These are phyloP conservation scores for Neopipo cinnamomea DNA, from an alignment of 2,113 vertebrate genomes.

Conservation along the genomic window DNA sequence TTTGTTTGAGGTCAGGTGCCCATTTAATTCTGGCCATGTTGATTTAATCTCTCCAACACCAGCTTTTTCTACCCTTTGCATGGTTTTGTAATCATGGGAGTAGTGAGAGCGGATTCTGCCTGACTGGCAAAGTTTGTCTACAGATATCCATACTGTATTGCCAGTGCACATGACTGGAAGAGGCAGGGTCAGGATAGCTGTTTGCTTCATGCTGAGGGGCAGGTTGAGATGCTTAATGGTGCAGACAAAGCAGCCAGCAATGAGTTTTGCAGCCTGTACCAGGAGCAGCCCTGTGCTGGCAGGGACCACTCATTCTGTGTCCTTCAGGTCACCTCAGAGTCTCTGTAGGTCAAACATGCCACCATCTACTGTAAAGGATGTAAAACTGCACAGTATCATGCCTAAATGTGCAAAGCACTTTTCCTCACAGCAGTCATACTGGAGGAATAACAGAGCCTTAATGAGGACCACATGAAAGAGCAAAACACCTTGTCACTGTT, in stretches of 20 bases:
- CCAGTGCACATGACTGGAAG: background rate
- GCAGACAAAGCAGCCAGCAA: background rate
- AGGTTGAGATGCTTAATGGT: background rate
- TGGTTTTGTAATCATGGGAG: background rate
- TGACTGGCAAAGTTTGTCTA: background rate
- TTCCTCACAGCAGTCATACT: background rate
- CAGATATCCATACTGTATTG: background rate
- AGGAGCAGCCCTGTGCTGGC: background rate
- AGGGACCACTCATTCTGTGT: rapidly evolving
- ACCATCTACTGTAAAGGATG: background rate
- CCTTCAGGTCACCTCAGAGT: background rate
- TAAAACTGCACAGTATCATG: background rate
- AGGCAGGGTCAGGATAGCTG: rapidly evolving
- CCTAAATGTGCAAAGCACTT: background rate
- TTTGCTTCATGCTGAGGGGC: background rate
- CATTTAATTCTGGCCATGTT: background rate
- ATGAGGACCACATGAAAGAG: background rate
- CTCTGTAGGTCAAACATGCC: background rate
- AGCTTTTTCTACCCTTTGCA: background rate
- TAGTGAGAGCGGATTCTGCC: background rate
- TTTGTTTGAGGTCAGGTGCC: background rate
- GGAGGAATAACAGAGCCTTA: background rate
- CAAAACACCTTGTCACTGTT: background rate
- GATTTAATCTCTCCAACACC: background rate
- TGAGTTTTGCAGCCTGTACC: background rate